A percentile compares a stretch with the other conserved stretches of the same genome.
These are phyloP conservation scores for Bombylius discolor DNA, from an alignment of 2,888 invertebrate species.

Conservation along the genomic window DNA sequence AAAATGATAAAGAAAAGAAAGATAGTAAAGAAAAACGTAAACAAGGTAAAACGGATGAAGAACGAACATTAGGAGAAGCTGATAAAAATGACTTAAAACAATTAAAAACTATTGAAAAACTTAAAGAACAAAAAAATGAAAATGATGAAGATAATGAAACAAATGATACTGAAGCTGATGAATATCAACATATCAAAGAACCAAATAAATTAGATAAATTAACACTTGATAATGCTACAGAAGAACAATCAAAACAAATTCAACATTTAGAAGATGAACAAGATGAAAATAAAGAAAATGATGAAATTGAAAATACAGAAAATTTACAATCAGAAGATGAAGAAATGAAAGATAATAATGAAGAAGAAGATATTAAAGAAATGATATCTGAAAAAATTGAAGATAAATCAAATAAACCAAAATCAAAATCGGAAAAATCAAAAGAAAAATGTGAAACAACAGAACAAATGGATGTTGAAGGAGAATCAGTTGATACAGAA, in stretches of 20 bases:
- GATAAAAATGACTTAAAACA: slow-evolving; percentile 31
- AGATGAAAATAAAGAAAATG: slow-evolving; percentile 43
- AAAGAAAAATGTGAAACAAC: slow-evolving; percentile 40
- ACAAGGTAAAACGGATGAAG: slow-evolving; percentile 62
- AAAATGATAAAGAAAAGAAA: slow-evolving; percentile 33
- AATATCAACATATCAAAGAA: slow-evolving; percentile 76
- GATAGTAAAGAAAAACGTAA: slow-evolving; percentile 47
- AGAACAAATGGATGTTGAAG: slow-evolving; percentile 54
- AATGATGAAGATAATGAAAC: slow-evolving; percentile 38
- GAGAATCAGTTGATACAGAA: slow-evolving; percentile 54
- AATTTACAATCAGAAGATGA: slow-evolving; percentile 36
- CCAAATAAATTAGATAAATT: slow-evolving; percentile 61
- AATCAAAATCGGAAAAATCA: slow-evolving; percentile 30
- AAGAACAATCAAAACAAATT: slow-evolving; percentile 57
- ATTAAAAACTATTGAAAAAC: slow-evolving; percentile 40
- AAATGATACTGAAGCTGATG: slow-evolving; percentile 41
- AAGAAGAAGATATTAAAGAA: slow-evolving; percentile 24
- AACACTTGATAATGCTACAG: slow-evolving; percentile 60
- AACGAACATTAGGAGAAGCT: slow-evolving; percentile 47
- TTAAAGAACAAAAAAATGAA: slow-evolving; percentile 34
- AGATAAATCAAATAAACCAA: slow-evolving; percentile 30
- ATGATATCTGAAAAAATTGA: slow-evolving; percentile 40
- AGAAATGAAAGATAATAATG: slow-evolving; percentile 39
- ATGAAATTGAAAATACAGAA: slow-evolving; percentile 39
- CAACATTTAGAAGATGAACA: slow-evolving; percentile 49